Base-by-base conservation (phyloP, 2,888 invertebrate genomes). In the Plusia festucae region DNA sequence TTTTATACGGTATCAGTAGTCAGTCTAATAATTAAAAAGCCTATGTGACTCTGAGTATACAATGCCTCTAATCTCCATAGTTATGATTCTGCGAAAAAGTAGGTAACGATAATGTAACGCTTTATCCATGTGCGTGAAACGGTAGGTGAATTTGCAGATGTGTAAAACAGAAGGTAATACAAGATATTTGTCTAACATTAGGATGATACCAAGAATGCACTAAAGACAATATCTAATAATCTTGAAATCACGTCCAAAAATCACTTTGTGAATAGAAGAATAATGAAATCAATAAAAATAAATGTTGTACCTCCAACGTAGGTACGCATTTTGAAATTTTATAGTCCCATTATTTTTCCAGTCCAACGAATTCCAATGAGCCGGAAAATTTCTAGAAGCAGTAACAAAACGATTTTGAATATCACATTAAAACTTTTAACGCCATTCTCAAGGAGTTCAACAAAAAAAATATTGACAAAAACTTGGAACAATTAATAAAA, bases 401-500 rank as follows among this genome's bases (percentile, higher is more conserved):
- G 16, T 27, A 53, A n/a, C 13, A 34, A 51, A 59, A 52, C 11
- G 11, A 59, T 62, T 51, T 4, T 16, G 11, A 27, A 56, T 58
- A 68, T 64, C 64, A 54, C 57, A 70, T 75, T 70, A 64, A 72
- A 72, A 70, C 16, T 70, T 75, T 70, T 49, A 56, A 75, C 55
- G 69, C 56, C 52, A 55, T 49, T 55, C 51, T 6, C 55, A 13
- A 53, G 34, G 49, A 18, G 56, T 44, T 24, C 49, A 57, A 53
- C 76, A 71, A 2, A 67, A 52, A 0, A 52, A 15, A 13, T 57
- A 78, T 56, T 74, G 76, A 40, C 58, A 61, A 81, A 63, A 57
- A 81, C 80, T 64, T 62, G 66, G 66, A 70, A 70, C 70, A 75
- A 73, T 69, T 71, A 68, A 65, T 67, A 68, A 65, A 68, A 62